A percentile compares a stretch with the other conserved stretches of the same genome.
Conservation (phyloP, 2,797 vertebrate genomes). For the Delichon dasypus region DNA sequence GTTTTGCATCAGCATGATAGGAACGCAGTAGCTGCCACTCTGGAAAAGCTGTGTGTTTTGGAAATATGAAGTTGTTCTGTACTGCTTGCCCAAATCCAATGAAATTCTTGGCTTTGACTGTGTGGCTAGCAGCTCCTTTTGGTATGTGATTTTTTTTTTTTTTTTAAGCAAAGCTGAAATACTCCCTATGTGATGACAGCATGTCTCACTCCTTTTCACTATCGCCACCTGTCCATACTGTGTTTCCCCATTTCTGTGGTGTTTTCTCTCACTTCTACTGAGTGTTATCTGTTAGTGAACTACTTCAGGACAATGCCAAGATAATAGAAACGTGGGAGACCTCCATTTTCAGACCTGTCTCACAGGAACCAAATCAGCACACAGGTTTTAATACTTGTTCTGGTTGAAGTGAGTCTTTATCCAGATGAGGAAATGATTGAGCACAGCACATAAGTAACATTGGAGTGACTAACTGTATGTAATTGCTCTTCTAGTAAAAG, state of each 20-base stretch:
- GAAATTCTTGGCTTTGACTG: not conserved
- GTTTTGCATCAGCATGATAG: not conserved
- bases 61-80: not conserved
- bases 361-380: not conserved
- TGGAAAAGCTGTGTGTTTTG: not conserved
- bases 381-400: not conserved
- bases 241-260: not conserved
- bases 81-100: not conserved
- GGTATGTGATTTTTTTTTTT: not conserved
- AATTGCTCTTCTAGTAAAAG: constrained; percentile 3
- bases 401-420: not conserved
- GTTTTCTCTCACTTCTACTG: not conserved
- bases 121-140: constrained; percentile 33
- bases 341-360: not conserved
- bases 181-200: constrained; percentile 1
- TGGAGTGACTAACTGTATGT: not conserved
- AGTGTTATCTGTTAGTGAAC: not conserved
- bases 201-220: constrained; percentile 11
- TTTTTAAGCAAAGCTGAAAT: not conserved
- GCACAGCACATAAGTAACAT: not conserved
- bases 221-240: not conserved
- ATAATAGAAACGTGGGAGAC: not conserved
- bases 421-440: not conserved
- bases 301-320: not conserved
- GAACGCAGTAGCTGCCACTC: not conserved